Evolutionary conservation across 92 coral and sea anemone genomes (phyloP), one percentile per base, ranked within the genome.

Genomic region (Parazoanthus darwini): DNA sequence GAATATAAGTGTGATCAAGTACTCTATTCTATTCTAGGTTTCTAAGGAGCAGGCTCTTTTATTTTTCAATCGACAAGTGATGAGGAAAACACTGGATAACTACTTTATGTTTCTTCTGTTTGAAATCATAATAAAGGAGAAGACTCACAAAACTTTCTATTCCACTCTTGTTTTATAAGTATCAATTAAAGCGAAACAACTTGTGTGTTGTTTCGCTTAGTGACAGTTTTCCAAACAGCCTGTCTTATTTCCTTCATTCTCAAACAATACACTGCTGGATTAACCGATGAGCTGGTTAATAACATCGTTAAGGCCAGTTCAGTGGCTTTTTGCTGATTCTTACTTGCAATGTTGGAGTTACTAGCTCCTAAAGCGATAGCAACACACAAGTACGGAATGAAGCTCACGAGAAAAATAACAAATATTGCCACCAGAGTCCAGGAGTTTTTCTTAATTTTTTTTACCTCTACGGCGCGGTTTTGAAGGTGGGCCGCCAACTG

Each of bases 341-440:
- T 23, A 26, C 77, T 36, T 26, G 77, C 77, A 72, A 72, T n/a
- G 38, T 72, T n/a, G 38, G 77, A 72, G 33, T 6, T 15, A 8
- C 23, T 72, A 7, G 14, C 14, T 15, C 15, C 23, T 20, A 36
- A 29, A 15, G 9, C 3, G 6, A 72, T 29, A 9, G 16, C 38
- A 29, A 72, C 38, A 72, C 77, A 72, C 5, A 29, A 36, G 77
- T 72, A 10, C 23, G 77, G 77, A 13, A 72, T 26, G 16, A 10
- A 72, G 7, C 16, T 26, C 37, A 72, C 5, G 38, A 10, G 23
- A 11, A 36, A 72, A 72, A 26, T 15, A 26, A 15, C 33, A 29
- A 72, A 72, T 71, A 71, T 71, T 71, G 22, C 38, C 25, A 76
- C n/a, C 43, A 76, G 11, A 4, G 80, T 76, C 80, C 80, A 77